Percentiles rank a stretch among this genome's conserved stretches.
These are phyloP conservation scores for Eulemur rubriventer DNA, from an alignment of 2,797 vertebrate species.

Conservation along the genomic window DNA sequence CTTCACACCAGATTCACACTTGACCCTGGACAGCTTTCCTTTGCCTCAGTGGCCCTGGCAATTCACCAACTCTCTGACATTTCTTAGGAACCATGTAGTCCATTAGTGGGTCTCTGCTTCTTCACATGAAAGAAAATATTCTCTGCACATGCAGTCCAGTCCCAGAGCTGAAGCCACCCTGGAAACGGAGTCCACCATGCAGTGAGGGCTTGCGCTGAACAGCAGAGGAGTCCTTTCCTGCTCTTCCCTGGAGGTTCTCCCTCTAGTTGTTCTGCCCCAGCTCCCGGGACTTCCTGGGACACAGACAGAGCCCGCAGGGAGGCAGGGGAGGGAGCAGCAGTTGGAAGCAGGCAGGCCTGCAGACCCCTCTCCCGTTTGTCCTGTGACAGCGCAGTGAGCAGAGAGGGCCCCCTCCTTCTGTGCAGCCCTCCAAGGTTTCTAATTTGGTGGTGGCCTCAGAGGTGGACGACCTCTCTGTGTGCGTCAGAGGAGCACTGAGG, in stretches of 20 bases:
- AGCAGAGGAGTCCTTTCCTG: too few species aligned
- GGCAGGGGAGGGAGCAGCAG: accelerated
- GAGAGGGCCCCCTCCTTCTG: neutral
- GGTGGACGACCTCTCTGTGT: neutral
- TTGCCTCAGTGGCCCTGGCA: neutral
- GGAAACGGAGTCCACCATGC: accelerated
- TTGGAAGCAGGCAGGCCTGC: neutral
- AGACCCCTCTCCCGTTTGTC: neutral
- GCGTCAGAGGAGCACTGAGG: neutral
- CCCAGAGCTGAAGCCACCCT: neutral
- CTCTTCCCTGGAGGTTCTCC: too few species aligned
- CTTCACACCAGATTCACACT: too few species aligned
- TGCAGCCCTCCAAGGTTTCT: neutral
- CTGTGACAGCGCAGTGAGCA: neutral
- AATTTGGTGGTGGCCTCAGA: neutral
- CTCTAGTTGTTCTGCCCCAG: neutral
- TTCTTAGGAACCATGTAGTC: neutral
- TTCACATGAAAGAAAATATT: neutral
- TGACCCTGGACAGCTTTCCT: neutral
- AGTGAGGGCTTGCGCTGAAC: accelerated
- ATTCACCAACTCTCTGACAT: neutral
- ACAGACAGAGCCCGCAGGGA: neutral
- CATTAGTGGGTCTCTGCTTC: neutral
- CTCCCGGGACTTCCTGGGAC: neutral
- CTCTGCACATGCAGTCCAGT: accelerated